Evolutionary conservation across 2,113 vertebrate species (phyloP).

Genomic region (Taxidea taxus): DNA sequence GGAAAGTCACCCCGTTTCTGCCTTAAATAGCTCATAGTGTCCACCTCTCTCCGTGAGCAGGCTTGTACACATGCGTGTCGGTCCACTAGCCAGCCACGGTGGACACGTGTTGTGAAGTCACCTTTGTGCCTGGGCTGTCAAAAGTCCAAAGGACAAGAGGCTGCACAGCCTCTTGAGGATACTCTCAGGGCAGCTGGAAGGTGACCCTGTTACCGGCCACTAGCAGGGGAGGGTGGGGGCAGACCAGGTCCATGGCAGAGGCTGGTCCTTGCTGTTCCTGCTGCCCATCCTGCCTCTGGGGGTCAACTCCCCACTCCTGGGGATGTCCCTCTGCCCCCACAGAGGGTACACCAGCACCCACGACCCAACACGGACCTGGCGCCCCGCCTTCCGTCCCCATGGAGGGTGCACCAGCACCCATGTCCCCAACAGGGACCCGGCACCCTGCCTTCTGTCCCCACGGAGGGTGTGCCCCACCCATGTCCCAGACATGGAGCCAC

Average conservation of each 20-base stretch:
- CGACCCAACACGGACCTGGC: fast-evolving
- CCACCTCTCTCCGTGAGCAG: background rate
- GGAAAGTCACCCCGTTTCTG: background rate
- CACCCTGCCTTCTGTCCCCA: too few relatives aligned
- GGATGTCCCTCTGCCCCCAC: background rate
- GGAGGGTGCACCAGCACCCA: too few relatives aligned
- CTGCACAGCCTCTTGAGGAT: background rate
- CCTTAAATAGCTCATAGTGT: background rate
- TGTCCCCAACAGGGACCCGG: too few relatives aligned
- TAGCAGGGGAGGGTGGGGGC: background rate
- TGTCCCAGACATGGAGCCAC: fast-evolving
- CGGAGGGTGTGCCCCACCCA: too few relatives aligned
- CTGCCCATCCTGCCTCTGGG: background rate
- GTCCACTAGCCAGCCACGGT: fast-evolving
- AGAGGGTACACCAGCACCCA: too few relatives aligned
- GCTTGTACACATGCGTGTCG: background rate
- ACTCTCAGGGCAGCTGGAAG: background rate
- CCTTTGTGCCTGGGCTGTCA: background rate
- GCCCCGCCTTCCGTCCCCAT: too few relatives aligned
- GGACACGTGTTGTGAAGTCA: background rate
- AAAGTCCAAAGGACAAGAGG: background rate
- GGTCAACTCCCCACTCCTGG: background rate
- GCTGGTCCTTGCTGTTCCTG: background rate
- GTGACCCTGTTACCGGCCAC: background rate
- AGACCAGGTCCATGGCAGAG: background rate